Evolutionary conservation across 35 echinoderm and acorn worm species (phyloP).

Genomic region (Diadema setosum): DNA sequence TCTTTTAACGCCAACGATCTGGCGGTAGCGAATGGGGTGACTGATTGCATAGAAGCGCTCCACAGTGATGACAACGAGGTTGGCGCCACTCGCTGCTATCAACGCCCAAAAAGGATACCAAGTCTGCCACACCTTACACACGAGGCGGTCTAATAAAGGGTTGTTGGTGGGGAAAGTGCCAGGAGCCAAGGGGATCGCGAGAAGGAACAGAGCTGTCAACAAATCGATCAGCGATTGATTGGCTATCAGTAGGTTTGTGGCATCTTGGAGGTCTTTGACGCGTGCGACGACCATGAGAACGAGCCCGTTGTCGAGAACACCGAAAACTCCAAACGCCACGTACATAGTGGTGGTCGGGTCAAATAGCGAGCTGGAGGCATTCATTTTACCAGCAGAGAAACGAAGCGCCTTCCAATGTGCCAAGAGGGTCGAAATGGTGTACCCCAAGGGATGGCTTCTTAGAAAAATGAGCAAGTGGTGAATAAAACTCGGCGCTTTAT

Average conservation of each 20-base stretch:
- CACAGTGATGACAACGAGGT: constrained; percentile 5
- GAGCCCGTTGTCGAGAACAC: constrained; percentile 23
- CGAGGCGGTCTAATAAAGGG: neutral
- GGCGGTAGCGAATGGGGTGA: constrained; percentile 1
- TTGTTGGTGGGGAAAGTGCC: neutral
- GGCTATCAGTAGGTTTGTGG: constrained; percentile 59
- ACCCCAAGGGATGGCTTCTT: no score
- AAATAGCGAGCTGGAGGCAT: neutral
- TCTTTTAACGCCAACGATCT: neutral
- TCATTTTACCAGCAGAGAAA: no score
- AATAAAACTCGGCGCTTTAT: no score
- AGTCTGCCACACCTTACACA: neutral
- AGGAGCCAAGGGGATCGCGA: constrained; percentile 7
- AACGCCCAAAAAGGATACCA: constrained; percentile 13
- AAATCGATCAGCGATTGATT: constrained; percentile 81
- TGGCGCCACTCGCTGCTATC: neutral
- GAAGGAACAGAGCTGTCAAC: constrained; percentile 20
- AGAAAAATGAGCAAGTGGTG: no score
- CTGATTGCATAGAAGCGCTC: constrained; percentile 29
- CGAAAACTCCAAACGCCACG: neutral
- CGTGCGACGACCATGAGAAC: constrained; percentile 6
- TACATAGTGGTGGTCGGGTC: neutral
- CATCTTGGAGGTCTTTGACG: neutral
- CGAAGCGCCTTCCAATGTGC: no score
- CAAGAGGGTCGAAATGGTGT: no score